Evolutionary conservation across 1,140 invertebrate genomes (phyloP).

Genomic region (Notospermus geniculatus): DNA sequence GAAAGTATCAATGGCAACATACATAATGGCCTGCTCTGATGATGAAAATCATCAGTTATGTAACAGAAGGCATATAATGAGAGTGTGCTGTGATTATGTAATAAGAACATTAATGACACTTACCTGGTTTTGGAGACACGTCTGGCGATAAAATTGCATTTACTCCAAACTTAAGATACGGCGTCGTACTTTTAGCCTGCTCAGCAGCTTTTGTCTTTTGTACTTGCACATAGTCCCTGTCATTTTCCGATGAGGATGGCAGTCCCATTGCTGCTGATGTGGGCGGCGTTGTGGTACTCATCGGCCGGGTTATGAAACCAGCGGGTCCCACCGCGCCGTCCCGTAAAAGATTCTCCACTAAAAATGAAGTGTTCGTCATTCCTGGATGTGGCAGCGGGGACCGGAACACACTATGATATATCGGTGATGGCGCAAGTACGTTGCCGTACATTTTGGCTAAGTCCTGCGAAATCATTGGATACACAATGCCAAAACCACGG

Average conservation of each 20-base stretch:
- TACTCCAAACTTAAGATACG: slow-evolving; percentile 87
- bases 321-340: slow-evolving; percentile 30
- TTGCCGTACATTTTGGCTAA: slow-evolving; percentile 34
- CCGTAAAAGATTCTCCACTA: slow-evolving; percentile 61
- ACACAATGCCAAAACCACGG: too few relatives aligned
- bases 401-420: slow-evolving; percentile 38
- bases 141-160: slow-evolving; percentile 71
- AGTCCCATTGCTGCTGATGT: neutral
- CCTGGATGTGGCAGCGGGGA: slow-evolving; percentile 21
- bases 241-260: neutral
- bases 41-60: too few relatives aligned
- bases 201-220: neutral
- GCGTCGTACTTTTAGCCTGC: slow-evolving; percentile 43
- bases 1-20: too few relatives aligned
- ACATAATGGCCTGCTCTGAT: too few relatives aligned
- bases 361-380: slow-evolving; percentile 43
- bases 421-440: slow-evolving; percentile 33
- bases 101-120: too few relatives aligned
- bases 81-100: too few relatives aligned
- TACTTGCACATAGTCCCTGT: neutral
- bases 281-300: slow-evolving; percentile 21
- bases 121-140: slow-evolving; percentile 8
- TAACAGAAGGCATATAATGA: too few relatives aligned
- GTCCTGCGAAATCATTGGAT: slow-evolving; percentile 6
- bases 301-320: slow-evolving; percentile 15